A percentile compares a stretch with the other conserved stretches of the same genome.
Conservation (phyloP, 2,113 vertebrate genomes). For the Oreochromis aureus region DNA sequence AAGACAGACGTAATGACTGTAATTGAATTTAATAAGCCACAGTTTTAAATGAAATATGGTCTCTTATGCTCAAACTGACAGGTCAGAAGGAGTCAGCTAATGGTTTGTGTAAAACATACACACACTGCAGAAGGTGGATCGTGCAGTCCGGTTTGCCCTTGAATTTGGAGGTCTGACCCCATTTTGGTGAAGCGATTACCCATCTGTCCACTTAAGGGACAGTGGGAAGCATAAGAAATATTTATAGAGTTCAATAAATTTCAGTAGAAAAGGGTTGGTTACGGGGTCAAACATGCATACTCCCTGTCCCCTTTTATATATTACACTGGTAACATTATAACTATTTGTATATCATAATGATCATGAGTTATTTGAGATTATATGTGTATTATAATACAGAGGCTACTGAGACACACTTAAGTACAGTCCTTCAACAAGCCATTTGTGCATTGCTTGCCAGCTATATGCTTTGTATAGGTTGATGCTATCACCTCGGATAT, state of each 20-base stretch:
- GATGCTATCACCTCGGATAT: background rate
- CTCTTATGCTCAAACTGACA: conserved; percentile 40
- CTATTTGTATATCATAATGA: background rate
- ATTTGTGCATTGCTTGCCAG: background rate
- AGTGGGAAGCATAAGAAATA: conserved; percentile 22
- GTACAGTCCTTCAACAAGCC: background rate
- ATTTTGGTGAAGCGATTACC: conserved; percentile 49
- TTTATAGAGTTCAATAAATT: conserved; percentile 32
- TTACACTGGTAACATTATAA: background rate
- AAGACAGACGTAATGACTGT: conserved; percentile 32
- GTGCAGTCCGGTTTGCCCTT: conserved; percentile 49
- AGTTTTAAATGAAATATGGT: conserved; percentile 41
- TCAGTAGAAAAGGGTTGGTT: background rate
- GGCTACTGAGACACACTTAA: background rate
- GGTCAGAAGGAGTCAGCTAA: conserved; percentile 18
- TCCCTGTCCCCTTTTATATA: background rate
- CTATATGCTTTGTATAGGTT: background rate
- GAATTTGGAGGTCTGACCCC: conserved; percentile 41
- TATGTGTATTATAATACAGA: background rate
- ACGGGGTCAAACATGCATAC: background rate
- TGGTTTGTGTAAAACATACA: conserved; percentile 18
- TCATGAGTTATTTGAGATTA: background rate
- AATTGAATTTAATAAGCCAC: conserved; percentile 46
- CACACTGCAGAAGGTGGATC: conserved; percentile 8
- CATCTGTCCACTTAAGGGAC: conserved; percentile 40